A percentile compares a stretch with the other conserved stretches of the same genome.
Evolutionary conservation across 2,113 vertebrate species (phyloP).

Genomic region (Pseudolaguvia tuberculata): DNA sequence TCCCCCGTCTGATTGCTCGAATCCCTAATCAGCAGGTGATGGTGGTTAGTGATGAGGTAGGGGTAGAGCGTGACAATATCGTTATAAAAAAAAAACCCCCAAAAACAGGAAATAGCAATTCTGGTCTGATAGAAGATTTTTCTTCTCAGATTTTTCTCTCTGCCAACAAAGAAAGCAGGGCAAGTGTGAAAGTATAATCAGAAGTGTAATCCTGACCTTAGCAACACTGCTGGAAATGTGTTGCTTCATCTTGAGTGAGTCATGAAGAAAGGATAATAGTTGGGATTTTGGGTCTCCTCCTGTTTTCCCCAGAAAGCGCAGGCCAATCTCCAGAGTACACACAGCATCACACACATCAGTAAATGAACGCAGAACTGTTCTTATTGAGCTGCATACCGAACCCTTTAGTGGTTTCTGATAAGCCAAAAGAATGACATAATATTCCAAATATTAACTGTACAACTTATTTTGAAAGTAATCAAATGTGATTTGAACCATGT

Average conservation of each 20-base stretch:
- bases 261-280: conserved; percentile 58
- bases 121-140: neutral
- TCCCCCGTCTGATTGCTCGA: too few relatives aligned
- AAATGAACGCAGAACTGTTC: conserved; percentile 60
- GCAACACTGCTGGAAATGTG: conserved; percentile 62
- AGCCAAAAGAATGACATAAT: neutral
- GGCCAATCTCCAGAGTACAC: conserved; percentile 58
- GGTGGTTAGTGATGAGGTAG: too few relatives aligned
- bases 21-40: too few relatives aligned
- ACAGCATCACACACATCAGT: conserved; percentile 65
- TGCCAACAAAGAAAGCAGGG: too few relatives aligned
- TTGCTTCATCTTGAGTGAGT: conserved; percentile 58
- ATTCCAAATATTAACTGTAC: neutral
- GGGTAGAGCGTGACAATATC: too few relatives aligned
- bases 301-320: conserved; percentile 66
- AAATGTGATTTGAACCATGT: neutral
- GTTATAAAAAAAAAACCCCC: too few relatives aligned
- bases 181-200: neutral
- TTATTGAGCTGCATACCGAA: conserved; percentile 54
- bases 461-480: neutral
- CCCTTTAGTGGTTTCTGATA: conserved; percentile 60
- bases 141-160: neutral
- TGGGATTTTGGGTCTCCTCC: conserved; percentile 45
- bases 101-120: neutral
- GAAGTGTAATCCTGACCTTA: conserved; percentile 56